Percentiles rank a stretch among this genome's conserved stretches.
These are phyloP conservation scores for Spicauda simplicius DNA, from an alignment of 2,888 invertebrate species.

Conservation along the genomic window DNA sequence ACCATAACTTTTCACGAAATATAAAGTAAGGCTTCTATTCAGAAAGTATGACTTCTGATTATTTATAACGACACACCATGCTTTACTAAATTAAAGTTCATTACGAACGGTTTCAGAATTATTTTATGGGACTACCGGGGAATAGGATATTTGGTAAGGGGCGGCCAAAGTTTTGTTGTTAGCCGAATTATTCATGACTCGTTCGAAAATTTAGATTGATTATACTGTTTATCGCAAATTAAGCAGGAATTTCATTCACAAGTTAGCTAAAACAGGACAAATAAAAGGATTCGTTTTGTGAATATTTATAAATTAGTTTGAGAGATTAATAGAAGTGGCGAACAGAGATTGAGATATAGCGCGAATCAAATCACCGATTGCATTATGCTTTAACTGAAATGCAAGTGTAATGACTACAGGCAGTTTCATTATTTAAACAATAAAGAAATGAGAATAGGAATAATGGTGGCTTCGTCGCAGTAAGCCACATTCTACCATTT, in stretches of 20 bases:
- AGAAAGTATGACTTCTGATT: not conserved
- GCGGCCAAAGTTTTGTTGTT: constrained; percentile 56
- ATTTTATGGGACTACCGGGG: constrained; percentile 48
- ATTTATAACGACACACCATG: constrained; percentile 5
- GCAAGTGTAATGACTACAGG: too few relatives aligned
- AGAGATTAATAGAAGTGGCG: too few relatives aligned
- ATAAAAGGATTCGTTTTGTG: constrained; percentile 38
- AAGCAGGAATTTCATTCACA: constrained; percentile 42
- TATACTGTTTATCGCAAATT: constrained; percentile 67
- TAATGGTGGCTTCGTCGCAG: too few relatives aligned
- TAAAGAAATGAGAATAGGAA: too few relatives aligned
- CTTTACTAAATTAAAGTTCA: constrained; percentile 63
- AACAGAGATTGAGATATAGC: too few relatives aligned
- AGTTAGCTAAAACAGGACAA: constrained; percentile 40
- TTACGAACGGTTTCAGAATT: constrained; percentile 59
- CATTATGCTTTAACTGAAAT: too few relatives aligned
- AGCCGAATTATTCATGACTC: constrained; percentile 70
- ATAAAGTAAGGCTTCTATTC: too few relatives aligned
- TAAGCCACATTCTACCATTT: too few relatives aligned
- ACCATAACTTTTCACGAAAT: too few relatives aligned
- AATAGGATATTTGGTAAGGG: constrained; percentile 35
- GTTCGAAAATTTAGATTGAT: constrained; percentile 67
- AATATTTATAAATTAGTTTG: not conserved
- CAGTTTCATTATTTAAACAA: too few relatives aligned
- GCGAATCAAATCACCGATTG: too few relatives aligned